These are phyloP conservation scores for Urocyon cinereoargenteus DNA, from an alignment of 2,797 vertebrate genomes.

Conservation along the genomic window DNA sequence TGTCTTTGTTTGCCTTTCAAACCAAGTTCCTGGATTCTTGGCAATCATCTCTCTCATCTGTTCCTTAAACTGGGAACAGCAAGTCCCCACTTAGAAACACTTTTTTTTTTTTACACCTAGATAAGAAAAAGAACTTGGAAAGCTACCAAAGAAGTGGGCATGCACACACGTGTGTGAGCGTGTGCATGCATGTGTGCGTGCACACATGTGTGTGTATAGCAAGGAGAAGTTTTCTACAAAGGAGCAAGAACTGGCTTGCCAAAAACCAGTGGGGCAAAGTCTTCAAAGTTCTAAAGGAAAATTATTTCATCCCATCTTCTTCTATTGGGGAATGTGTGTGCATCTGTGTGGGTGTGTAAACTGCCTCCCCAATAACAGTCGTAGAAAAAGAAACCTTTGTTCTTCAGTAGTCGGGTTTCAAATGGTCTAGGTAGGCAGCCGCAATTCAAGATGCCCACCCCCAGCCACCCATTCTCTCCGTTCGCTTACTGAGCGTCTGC, in stretches of 20 bases:
- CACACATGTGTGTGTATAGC: rapidly evolving
- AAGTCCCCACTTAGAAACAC: background rate
- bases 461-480: background rate
- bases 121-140: constrained; percentile 23
- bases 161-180: background rate
- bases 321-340: background rate
- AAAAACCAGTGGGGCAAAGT: background rate
- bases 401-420: background rate
- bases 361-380: background rate
- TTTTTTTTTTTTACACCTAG: constrained; percentile 30
- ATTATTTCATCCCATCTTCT: background rate
- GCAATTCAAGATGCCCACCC: background rate
- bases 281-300: constrained; percentile 43
- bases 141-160: background rate
- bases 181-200: rapidly evolving
- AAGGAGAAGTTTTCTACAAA: background rate
- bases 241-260: constrained; percentile 26
- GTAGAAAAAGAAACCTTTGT: background rate
- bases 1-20: constrained; percentile 12
- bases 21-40: constrained; percentile 21
- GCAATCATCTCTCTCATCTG: constrained; percentile 10
- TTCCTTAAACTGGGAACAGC: constrained; percentile 1
- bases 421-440: background rate
- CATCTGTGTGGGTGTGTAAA: background rate
- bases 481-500: background rate